Evolutionary conservation across 2,888 invertebrate species (phyloP).

Genomic region (Drosophila antonietae): DNA sequence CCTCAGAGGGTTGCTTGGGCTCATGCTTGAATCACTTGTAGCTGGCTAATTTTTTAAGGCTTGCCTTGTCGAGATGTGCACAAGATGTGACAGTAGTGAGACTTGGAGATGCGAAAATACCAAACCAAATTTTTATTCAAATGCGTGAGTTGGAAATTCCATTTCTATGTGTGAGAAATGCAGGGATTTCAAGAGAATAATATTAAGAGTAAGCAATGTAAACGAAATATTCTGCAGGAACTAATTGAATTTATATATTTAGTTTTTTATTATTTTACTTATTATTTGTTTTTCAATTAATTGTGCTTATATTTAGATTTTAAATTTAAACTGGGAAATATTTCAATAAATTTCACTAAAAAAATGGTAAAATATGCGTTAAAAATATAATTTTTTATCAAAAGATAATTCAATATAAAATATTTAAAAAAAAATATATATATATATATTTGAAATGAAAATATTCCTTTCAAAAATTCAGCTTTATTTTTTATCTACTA

Average conservation of each 20-base stretch:
- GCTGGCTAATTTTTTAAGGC: slow-evolving; percentile 17
- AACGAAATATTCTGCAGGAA: too few relatives aligned
- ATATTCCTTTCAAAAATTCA: not conserved
- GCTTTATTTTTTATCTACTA: not conserved
- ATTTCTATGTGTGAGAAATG: not conserved
- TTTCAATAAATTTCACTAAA: too few relatives aligned
- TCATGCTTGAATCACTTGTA: slow-evolving; percentile 45
- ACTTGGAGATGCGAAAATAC: not conserved
- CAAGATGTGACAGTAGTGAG: not conserved
- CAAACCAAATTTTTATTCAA: too few relatives aligned
- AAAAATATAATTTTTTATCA: too few relatives aligned
- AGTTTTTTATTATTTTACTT: too few relatives aligned
- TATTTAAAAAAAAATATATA: not conserved
- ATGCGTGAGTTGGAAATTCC: too few relatives aligned
- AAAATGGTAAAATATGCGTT: too few relatives aligned
- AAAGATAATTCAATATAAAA: not conserved
- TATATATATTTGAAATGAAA: not conserved
- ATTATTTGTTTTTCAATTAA: too few relatives aligned
- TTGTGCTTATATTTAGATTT: too few relatives aligned
- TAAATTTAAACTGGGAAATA: too few relatives aligned
- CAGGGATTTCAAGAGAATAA: not conserved
- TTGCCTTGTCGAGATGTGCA: slow-evolving; percentile 5
- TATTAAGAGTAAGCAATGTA: too few relatives aligned
- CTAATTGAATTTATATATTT: too few relatives aligned
- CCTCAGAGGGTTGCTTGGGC: slow-evolving; percentile 36